Evolutionary conservation across 2,797 vertebrate species (phyloP), one percentile per base, ranked within the genome.

Genomic region (Pitangus sulphuratus): DNA sequence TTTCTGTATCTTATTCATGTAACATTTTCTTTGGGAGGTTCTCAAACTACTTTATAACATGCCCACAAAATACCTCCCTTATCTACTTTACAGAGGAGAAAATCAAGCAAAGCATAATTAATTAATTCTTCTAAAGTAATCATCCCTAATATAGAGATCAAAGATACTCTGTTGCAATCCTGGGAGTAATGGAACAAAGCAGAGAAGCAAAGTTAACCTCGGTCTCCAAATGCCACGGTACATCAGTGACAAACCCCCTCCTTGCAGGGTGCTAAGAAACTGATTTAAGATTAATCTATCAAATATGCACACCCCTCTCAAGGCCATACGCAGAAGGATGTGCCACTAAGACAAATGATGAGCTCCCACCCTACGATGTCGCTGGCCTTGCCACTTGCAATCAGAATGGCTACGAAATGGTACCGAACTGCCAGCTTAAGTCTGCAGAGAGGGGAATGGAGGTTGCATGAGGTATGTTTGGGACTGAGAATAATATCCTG

Each of bases 71-170:
- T 26, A 44, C 15, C 53, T 47, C 0, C 0, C 30, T 93, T 82
- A 85, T 64, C 84, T 50, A 53, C 24, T 84, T 83, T 21, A 66
- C 14, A 77, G 51, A 90, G 47, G 66, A 94, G 71, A 61, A 93
- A 95, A 93, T 58, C 53, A 68, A 87, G 86, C 48, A 57, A 66
- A 75, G 60, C 35, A 1, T 92, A 83, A 94, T 89, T 84, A 90
- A 95, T 75, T 90, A 28, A 75, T 87, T 89, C 64, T 89, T 81
- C 74, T 77, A 50, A 94, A 87, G 48, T 92, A 90, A 95, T 94
- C 80, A 90, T 56, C 84, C 70, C 45, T 89, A 82, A 83, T 42
- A 39, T 1, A 85, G 64, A 90, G 93, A 92, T 89, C 66, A 92
- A 91, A 94, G 85, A 93, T 77, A 88, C 10, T 66, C 22, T 17